Base-by-base conservation (phyloP, 2,113 vertebrate species). In the Cariama cristata region DNA sequence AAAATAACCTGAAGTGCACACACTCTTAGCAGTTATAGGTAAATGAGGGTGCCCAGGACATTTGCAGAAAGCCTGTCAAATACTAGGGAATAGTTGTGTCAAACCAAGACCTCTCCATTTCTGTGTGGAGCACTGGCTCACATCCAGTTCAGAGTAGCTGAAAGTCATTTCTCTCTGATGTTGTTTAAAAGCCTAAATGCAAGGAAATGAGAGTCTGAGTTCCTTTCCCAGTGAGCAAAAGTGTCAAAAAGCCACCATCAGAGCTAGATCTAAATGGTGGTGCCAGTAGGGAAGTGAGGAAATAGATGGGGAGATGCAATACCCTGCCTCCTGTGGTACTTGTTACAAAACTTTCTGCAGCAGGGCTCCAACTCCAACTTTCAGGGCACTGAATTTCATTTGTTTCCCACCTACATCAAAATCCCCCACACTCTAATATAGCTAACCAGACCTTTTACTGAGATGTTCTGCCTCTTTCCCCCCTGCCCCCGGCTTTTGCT, bases 241-340 rank as follows among this genome's bases (percentile, higher is more conserved):
- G 90, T 90, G 95, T 97, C 95, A 97, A 92, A 97, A 97, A 94
- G 76, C 91, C 77, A 90, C 94, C 73, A 86, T 92, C 93, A 91
- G 89, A 96, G 62, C 38, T 71, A 42, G 58, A 90, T 92, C 77
- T 96, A 97, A 96, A 94, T 96, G 91, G 45, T 90, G 96, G 44
- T 74, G 86, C 84, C 95, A 90, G 79, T 33, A 95, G 80, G 92
- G 67, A 89, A 50, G 74, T 8, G 0, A 86, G 71, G 82, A 95
- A 86, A 75, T 59, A 74, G 69, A 63, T 0, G 4, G 40, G 3
- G 8, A 94, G 66, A 80, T 1, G 17, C 23, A 85, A 68, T 86
- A 47, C 38, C 44, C 52, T 72, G 80, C 86, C 49, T 88, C 76
- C 87, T 83, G 86, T 8, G 63, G 76, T 58, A 63, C 86, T 93